Conservation (phyloP, 2,888 invertebrate species). For the Dryomyza anilis region DNA sequence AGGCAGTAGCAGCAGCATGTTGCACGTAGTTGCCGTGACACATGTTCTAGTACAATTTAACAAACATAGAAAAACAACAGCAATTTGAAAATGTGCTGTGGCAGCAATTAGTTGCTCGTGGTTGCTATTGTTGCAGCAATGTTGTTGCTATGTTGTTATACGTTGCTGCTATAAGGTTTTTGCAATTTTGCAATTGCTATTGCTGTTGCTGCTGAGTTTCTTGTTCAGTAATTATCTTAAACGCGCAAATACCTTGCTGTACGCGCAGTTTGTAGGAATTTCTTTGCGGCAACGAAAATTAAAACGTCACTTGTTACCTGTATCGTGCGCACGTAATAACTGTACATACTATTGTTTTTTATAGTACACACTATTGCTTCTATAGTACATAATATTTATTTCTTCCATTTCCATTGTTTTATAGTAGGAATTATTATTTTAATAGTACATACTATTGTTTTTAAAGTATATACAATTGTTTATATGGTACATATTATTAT, state of each 20-base stretch:
- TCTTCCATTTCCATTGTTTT: too few species aligned
- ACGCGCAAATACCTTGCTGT: neutral
- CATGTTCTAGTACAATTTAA: neutral
- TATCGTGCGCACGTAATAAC: neutral
- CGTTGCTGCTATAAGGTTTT: neutral
- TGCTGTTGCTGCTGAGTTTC: conserved; percentile 3
- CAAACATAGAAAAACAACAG: neutral
- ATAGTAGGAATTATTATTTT: too few species aligned
- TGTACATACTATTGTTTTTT: too few species aligned
- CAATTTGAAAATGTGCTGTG: neutral
- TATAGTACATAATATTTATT: too few species aligned
- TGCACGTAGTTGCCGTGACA: too few species aligned
- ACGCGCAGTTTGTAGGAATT: neutral
- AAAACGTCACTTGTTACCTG: conserved; percentile 11
- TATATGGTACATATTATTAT: too few species aligned
- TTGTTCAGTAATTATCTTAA: neutral
- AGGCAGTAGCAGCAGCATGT: too few species aligned
- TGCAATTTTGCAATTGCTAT: neutral
- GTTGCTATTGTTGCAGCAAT: conserved; percentile 9
- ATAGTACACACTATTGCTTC: too few species aligned
- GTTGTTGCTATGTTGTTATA: neutral
- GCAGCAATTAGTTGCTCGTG: too few species aligned
- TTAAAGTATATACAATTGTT: too few species aligned
- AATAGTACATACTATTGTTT: too few species aligned
- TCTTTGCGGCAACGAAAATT: neutral